phyloP scores from a whole-genome alignment of 2,113 vertebrate genomes.

The Arothron firmamentum region DNA sequence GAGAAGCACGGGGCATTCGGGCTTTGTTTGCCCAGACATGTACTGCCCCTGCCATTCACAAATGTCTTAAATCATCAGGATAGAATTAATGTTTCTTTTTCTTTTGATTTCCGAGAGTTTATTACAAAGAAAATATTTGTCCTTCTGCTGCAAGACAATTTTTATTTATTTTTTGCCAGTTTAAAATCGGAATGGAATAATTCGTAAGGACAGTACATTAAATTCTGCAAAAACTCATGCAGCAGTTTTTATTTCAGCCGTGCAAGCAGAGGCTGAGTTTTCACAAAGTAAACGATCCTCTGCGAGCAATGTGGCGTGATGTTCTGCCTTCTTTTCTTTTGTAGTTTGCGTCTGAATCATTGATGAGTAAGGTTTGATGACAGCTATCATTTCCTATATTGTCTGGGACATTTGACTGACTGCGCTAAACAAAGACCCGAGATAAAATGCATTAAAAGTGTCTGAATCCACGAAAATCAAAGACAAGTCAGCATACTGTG shows the following conservation, averaged over 20 bases:
- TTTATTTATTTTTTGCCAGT: background rate
- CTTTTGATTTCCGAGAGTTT: background rate
- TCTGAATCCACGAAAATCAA: conserved; percentile 50
- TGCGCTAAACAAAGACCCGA: conserved; percentile 29
- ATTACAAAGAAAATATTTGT: conserved; percentile 23
- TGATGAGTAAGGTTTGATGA: conserved; percentile 29
- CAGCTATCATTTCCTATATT: conserved; percentile 40
- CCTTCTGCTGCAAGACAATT: conserved; percentile 18
- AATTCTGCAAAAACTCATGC: background rate
- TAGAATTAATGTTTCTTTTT: conserved; percentile 8
- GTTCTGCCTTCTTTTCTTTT: conserved; percentile 21
- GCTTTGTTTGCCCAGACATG: conserved; percentile 63
- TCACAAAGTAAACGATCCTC: conserved; percentile 4
- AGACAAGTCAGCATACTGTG: conserved; percentile 51
- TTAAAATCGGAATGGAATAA: background rate
- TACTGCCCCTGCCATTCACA: conserved; percentile 49
- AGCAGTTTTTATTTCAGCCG: conserved; percentile 7
- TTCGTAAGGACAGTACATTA: conserved; percentile 14
- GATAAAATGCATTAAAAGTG: conserved; percentile 16
- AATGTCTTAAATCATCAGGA: conserved; percentile 51
- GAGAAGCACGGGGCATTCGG: conserved; percentile 33
- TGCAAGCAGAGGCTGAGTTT: conserved; percentile 15
- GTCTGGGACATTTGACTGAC: conserved; percentile 25
- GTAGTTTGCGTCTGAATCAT: conserved; percentile 29
- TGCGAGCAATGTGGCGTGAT: conserved; percentile 16